Percentiles rank a stretch among this genome's conserved stretches.
These are phyloP conservation scores for Ictalurus furcatus DNA, from an alignment of 2,113 vertebrate species.

Conservation along the genomic window DNA sequence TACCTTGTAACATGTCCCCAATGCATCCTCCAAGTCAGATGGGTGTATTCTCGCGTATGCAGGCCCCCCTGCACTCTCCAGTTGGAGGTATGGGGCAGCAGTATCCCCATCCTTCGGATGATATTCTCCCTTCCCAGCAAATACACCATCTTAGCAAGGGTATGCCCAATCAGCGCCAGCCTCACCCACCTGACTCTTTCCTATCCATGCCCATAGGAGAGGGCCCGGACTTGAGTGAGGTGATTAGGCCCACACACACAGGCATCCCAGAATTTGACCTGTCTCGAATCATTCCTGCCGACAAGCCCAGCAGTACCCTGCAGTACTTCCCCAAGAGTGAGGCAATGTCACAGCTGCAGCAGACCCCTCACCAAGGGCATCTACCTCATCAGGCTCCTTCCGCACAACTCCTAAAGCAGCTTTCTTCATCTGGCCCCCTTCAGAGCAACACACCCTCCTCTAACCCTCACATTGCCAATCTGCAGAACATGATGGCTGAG, in stretches of 20 bases:
- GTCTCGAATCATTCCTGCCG: constrained; percentile 95
- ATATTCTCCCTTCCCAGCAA: constrained; percentile 79
- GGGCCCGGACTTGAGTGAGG: constrained; percentile 90
- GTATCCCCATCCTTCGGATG: constrained; percentile 81
- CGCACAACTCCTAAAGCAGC: constrained; percentile 74
- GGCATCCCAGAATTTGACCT: constrained; percentile 97
- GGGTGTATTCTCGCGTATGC: constrained; percentile 72
- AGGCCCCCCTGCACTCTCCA: constrained; percentile 76
- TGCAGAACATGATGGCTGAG: constrained; percentile 98
- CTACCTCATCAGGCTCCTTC: constrained; percentile 65
- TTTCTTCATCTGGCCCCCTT: constrained; percentile 65
- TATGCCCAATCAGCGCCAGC: constrained; percentile 69
- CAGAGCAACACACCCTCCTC: constrained; percentile 72
- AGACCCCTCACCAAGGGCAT: constrained; percentile 66
- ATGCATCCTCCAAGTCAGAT: constrained; percentile 83
- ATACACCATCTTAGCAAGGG: constrained; percentile 85
- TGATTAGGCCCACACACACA: constrained; percentile 88
- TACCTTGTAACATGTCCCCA: constrained; percentile 80
- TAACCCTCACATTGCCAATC: constrained; percentile 93
- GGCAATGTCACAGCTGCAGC: constrained; percentile 66
- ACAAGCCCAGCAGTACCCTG: constrained; percentile 97
- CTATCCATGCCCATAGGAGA: constrained; percentile 81
- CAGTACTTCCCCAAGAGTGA: constrained; percentile 97
- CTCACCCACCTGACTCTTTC: constrained; percentile 72
- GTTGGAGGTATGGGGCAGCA: constrained; percentile 71